These are phyloP conservation scores for Rhadinocentrus ornatus DNA, from an alignment of 2,797 vertebrate genomes.

Conservation along the genomic window DNA sequence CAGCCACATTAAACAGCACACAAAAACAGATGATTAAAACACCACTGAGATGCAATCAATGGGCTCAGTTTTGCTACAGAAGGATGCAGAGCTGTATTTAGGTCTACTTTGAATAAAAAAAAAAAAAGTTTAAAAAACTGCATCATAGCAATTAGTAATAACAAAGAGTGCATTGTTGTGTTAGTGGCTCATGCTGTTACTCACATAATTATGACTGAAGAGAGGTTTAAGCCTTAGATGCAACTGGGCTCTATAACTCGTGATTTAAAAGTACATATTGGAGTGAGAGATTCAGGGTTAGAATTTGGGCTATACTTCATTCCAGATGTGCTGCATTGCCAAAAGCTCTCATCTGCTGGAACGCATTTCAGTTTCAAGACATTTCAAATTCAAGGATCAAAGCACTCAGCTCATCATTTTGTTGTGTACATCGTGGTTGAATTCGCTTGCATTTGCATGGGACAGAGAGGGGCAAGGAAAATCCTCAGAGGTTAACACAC, in stretches of 20 bases:
- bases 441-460: background rate
- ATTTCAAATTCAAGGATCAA: slow-evolving; percentile 57
- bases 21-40: slow-evolving; percentile 56
- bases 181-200: background rate
- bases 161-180: slow-evolving; percentile 1
- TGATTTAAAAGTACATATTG: slow-evolving; percentile 32
- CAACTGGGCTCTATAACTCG: slow-evolving; percentile 20
- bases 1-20: slow-evolving; percentile 38
- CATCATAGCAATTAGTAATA: slow-evolving; percentile 27
- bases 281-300: slow-evolving; percentile 27
- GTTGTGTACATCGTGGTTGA: slow-evolving; percentile 27
- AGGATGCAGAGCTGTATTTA: slow-evolving; percentile 24
- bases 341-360: slow-evolving; percentile 35
- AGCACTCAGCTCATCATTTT: slow-evolving; percentile 56
- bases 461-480: background rate
- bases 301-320: slow-evolving; percentile 16
- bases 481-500: slow-evolving; percentile 37
- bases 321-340: slow-evolving; percentile 20
- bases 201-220: slow-evolving; percentile 21
- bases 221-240: slow-evolving; percentile 5
- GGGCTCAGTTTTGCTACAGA: slow-evolving; percentile 27
- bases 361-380: slow-evolving; percentile 36
- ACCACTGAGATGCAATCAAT: slow-evolving; percentile 63
- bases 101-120: background rate
- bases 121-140: slow-evolving; percentile 8